Conservation (phyloP, 2,797 vertebrate species). For the Holocentrus rufus region DNA sequence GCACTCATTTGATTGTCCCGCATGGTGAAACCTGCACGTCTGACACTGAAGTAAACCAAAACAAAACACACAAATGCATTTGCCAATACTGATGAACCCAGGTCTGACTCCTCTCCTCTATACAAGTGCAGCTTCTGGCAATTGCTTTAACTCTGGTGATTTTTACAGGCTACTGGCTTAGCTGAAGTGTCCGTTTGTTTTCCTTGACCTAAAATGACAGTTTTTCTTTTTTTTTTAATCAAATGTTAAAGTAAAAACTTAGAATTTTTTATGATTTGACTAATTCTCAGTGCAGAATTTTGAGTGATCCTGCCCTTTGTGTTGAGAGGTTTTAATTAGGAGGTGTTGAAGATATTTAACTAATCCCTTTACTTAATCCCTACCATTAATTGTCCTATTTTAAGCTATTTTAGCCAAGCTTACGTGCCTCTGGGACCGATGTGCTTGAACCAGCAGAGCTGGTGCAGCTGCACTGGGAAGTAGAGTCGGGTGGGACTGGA, state of each 20-base stretch:
- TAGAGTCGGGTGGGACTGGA: slow-evolving; percentile 30
- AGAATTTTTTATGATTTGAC: slow-evolving; percentile 32
- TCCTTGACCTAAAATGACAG: slow-evolving; percentile 31
- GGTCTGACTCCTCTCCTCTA: slow-evolving; percentile 28
- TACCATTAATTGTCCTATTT: slow-evolving; percentile 28
- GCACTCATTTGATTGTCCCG: neutral
- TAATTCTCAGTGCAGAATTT: slow-evolving; percentile 43
- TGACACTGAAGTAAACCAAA: neutral
- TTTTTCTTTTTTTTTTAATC: slow-evolving; percentile 12
- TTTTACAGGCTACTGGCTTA: slow-evolving; percentile 45
- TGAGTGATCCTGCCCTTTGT: slow-evolving; percentile 14
- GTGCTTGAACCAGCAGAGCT: slow-evolving; percentile 31
- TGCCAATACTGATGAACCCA: slow-evolving; percentile 17
- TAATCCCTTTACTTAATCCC: neutral
- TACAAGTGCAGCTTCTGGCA: slow-evolving; percentile 36
- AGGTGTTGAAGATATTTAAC: slow-evolving; percentile 39
- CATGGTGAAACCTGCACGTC: slow-evolving; percentile 15
- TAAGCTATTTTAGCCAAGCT: slow-evolving; percentile 36
- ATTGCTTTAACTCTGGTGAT: slow-evolving; percentile 29
- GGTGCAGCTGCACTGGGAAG: slow-evolving; percentile 23
- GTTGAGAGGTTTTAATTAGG: slow-evolving; percentile 33
- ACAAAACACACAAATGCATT: neutral
- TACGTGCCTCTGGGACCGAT: slow-evolving; percentile 61
- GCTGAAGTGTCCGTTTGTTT: slow-evolving; percentile 38
- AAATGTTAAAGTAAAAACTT: slow-evolving; percentile 18